A percentile compares a stretch with the other conserved stretches of the same genome.
phyloP scores from a whole-genome alignment of 2,888 invertebrate genomes.

The Eulithis testata region DNA sequence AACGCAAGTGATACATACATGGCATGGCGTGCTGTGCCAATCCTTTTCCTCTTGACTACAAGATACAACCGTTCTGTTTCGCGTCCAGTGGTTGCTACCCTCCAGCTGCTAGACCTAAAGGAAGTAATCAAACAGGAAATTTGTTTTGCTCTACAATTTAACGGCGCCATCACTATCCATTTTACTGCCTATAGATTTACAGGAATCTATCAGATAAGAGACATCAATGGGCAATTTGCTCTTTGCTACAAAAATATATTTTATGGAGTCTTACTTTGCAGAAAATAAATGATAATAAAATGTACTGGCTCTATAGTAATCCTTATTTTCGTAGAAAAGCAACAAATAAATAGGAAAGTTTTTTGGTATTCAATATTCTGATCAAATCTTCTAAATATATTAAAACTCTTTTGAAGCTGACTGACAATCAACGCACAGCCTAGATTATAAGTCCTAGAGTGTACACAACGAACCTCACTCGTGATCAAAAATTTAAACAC shows the following conservation, averaged over 20 bases:
- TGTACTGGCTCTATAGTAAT: neutral
- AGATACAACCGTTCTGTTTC: neutral
- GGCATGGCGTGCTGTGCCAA: too few species aligned
- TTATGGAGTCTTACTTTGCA: conserved; percentile 26
- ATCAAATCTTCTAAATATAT: too few species aligned
- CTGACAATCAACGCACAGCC: too few species aligned
- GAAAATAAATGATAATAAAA: conserved; percentile 31
- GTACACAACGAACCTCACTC: too few species aligned
- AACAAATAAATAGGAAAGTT: too few species aligned
- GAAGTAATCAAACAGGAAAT: conserved; percentile 39
- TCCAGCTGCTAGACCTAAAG: conserved; percentile 9
- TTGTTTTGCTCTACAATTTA: conserved; percentile 44
- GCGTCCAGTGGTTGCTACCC: neutral
- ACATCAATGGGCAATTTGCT: conserved; percentile 27
- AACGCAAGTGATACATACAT: too few species aligned
- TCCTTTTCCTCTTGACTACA: neutral
- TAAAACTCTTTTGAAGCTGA: too few species aligned
- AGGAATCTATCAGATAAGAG: conserved; percentile 32
- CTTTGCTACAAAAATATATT: conserved; percentile 14
- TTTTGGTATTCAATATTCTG: too few species aligned
- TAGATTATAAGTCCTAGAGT: too few species aligned
- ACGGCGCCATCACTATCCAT: conserved; percentile 25
- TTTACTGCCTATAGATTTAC: conserved; percentile 33
- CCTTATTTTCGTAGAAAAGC: too few species aligned
- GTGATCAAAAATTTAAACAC: too few species aligned